Evolutionary conservation across 1,140 invertebrate genomes (phyloP).

Genomic region (Aporrectodea caliginosa): DNA sequence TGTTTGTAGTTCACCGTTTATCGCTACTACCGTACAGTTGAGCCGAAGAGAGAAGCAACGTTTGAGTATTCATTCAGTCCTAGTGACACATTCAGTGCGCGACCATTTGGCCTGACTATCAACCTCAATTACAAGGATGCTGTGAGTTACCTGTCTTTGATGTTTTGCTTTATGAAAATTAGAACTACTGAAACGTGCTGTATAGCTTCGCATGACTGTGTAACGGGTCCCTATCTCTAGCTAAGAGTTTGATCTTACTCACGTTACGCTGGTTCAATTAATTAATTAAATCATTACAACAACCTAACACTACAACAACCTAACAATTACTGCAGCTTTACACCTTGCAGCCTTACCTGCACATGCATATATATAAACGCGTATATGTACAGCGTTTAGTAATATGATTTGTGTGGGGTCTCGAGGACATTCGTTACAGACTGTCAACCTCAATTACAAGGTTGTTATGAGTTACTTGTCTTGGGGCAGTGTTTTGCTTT

Average conservation of each 20-base stretch:
- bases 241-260: too few relatives aligned
- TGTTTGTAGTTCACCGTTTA: constrained; percentile 74
- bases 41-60: constrained; percentile 86
- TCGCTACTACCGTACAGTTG: constrained; percentile 81
- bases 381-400: too few relatives aligned
- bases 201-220: too few relatives aligned
- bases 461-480: constrained; percentile 61
- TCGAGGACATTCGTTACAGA: too few relatives aligned
- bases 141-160: constrained; percentile 41
- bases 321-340: too few relatives aligned
- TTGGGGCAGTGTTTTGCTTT: constrained; percentile 1
- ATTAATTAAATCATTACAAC: too few relatives aligned
- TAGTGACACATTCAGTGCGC: constrained; percentile 87
- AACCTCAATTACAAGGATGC: constrained; percentile 88
- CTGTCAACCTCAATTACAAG: constrained; percentile 87
- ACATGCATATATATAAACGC: too few relatives aligned
- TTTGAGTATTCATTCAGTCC: constrained; percentile 92
- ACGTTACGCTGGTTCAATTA: too few relatives aligned
- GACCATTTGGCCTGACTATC: constrained; percentile 91
- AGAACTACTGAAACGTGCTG: neutral
- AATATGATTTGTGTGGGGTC: too few relatives aligned
- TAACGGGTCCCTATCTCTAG: too few relatives aligned
- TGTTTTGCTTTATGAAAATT: neutral
- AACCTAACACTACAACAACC: too few relatives aligned
- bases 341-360: too few relatives aligned